A percentile compares a stretch with the other conserved stretches of the same genome.
Conservation (phyloP, 2,888 invertebrate species). For the Ctena decussata region DNA sequence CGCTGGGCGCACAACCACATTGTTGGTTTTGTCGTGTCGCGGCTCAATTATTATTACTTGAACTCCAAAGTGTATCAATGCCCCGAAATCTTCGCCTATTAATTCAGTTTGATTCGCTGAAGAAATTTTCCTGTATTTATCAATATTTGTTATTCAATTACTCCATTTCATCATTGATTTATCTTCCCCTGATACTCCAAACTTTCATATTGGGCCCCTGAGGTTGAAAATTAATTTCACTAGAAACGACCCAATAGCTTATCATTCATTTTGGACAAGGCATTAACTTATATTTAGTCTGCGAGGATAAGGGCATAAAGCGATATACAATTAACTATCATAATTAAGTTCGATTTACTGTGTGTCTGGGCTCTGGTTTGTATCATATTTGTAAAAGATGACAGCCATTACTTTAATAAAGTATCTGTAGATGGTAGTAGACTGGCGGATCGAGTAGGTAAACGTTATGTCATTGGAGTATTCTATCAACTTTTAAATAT, state of each 20-base stretch:
- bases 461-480: too few species aligned
- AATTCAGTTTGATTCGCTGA: background rate
- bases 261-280: background rate
- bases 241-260: slow-evolving; percentile 1
- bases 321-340: slow-evolving; percentile 13
- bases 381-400: slow-evolving; percentile 33
- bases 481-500: too few species aligned
- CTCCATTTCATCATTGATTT: background rate
- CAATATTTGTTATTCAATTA: slow-evolving; percentile 7
- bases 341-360: slow-evolving; percentile 30
- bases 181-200: background rate
- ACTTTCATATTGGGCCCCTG: background rate
- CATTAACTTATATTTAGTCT: background rate
- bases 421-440: slow-evolving; percentile 35
- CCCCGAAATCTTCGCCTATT: background rate
- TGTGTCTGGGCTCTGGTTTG: slow-evolving; percentile 17
- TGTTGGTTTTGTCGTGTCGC: too few species aligned
- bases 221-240: slow-evolving; percentile 5
- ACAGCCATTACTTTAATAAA: slow-evolving; percentile 43
- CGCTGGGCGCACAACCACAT: too few species aligned
- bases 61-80: too few species aligned
- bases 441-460: background rate
- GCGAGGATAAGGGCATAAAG: slow-evolving; percentile 2
- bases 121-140: background rate
- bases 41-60: too few species aligned